These are phyloP conservation scores for Elegia similella DNA, from an alignment of 2,888 invertebrate genomes.

Conservation along the genomic window DNA sequence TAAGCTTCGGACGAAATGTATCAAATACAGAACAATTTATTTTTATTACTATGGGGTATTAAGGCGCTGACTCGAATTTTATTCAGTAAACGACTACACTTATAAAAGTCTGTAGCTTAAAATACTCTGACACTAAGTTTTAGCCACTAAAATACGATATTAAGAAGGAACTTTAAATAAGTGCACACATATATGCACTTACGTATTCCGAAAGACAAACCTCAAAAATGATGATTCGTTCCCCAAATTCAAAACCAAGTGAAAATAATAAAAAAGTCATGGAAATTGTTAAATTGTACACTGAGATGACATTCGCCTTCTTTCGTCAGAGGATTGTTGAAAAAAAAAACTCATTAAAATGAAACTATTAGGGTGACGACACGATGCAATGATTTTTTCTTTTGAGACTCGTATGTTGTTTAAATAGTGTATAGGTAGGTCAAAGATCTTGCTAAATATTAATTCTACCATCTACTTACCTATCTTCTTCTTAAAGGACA, in stretches of 20 bases:
- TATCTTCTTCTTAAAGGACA: too few relatives aligned
- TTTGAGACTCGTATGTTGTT: neutral
- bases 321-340: slow-evolving; percentile 8
- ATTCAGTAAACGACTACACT: too few relatives aligned
- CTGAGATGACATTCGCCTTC: slow-evolving; percentile 6
- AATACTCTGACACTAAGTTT: too few relatives aligned
- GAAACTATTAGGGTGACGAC: slow-evolving; percentile 15
- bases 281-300: slow-evolving; percentile 11
- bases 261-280: neutral
- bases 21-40: too few relatives aligned
- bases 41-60: too few relatives aligned
- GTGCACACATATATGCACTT: neutral
- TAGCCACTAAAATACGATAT: too few relatives aligned
- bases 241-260: neutral
- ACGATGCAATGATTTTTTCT: neutral
- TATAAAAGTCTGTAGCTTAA: too few relatives aligned
- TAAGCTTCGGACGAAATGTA: too few relatives aligned
- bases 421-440: neutral
- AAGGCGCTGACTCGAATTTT: too few relatives aligned
- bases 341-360: slow-evolving; percentile 18
- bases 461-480: too few relatives aligned
- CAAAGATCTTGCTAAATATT: too few relatives aligned
- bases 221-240: neutral
- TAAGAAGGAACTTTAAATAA: too few relatives aligned
- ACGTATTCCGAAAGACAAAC: neutral